Evolutionary conservation across 2,797 vertebrate species (phyloP).

Genomic region (Philypnodon macrostomus): DNA sequence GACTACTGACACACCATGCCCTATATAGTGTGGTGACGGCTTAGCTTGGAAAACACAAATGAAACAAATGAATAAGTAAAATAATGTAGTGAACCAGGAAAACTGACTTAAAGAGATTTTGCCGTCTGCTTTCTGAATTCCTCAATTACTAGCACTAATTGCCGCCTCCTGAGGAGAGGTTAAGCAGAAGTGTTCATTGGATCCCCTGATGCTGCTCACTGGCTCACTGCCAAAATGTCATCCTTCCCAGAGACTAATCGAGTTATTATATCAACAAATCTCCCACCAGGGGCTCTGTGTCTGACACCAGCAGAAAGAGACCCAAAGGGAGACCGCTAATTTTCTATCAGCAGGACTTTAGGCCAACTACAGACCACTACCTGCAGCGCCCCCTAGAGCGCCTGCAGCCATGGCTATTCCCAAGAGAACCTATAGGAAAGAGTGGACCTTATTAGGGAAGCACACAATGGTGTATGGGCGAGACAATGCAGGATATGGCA

Average conservation of each 20-base stretch:
- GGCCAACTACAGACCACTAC: constrained; percentile 45
- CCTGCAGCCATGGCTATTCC: constrained; percentile 31
- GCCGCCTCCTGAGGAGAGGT: constrained; percentile 74
- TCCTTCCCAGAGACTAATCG: constrained; percentile 77
- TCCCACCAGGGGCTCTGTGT: constrained; percentile 70
- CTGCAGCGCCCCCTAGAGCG: constrained; percentile 67
- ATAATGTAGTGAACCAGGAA: too few species aligned
- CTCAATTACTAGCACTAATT: constrained; percentile 78
- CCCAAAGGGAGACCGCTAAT: constrained; percentile 70
- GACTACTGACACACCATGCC: too few species aligned
- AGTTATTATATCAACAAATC: constrained; percentile 85
- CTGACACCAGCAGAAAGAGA: constrained; percentile 74
- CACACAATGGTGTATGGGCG: constrained; percentile 44
- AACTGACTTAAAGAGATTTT: too few species aligned
- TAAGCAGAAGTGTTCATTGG: constrained; percentile 69
- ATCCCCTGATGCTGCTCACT: constrained; percentile 65
- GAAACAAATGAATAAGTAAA: too few species aligned
- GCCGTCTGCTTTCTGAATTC: too few species aligned
- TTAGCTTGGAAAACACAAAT: too few species aligned
- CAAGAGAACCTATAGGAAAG: constrained; percentile 35
- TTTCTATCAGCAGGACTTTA: constrained; percentile 73
- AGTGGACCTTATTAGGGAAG: constrained; percentile 59
- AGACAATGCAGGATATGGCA: constrained; percentile 64
- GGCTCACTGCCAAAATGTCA: constrained; percentile 66
- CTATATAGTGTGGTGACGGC: too few species aligned